These are phyloP conservation scores for Hymenopus coronatus DNA, from an alignment of 2,888 invertebrate species.

Conservation along the genomic window DNA sequence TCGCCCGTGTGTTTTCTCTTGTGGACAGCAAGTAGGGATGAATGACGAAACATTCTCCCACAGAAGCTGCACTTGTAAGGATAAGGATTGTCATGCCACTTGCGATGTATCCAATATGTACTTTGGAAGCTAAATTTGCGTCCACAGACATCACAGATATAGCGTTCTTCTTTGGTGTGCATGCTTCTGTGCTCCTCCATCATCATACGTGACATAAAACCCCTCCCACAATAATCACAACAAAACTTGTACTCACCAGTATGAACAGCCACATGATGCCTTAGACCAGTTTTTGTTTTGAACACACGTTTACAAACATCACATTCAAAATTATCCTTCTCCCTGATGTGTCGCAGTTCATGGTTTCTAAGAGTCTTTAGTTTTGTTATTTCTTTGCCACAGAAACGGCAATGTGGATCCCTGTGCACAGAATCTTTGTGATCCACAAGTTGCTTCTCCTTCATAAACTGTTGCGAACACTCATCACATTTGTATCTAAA, in stretches of 20 bases:
- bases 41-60: constrained; percentile 35
- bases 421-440: constrained; percentile 31
- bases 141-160: constrained; percentile 37
- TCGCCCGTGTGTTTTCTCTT: constrained; percentile 50
- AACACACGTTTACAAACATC: constrained; percentile 33
- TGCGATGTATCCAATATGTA: constrained; percentile 37
- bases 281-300: constrained; percentile 35
- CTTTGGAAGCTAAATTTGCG: constrained; percentile 36
- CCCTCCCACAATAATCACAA: constrained; percentile 36
- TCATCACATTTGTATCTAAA: constrained; percentile 29
- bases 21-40: constrained; percentile 40
- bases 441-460: constrained; percentile 32
- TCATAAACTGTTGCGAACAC: constrained; percentile 27
- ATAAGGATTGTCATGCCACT: constrained; percentile 37
- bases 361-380: constrained; percentile 33
- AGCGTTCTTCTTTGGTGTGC: constrained; percentile 37
- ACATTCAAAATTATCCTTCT: constrained; percentile 33
- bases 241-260: constrained; percentile 37
- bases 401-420: constrained; percentile 34
- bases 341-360: constrained; percentile 32
- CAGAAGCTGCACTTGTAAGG: constrained; percentile 37
- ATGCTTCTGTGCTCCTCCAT: constrained; percentile 36
- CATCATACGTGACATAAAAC: constrained; percentile 37
- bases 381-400: constrained; percentile 34
- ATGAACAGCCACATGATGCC: constrained; percentile 35